Evolutionary conservation across 2,888 invertebrate genomes (phyloP), one percentile per base, ranked within the genome.

Genomic region (Pseudanteris insignis): DNA sequence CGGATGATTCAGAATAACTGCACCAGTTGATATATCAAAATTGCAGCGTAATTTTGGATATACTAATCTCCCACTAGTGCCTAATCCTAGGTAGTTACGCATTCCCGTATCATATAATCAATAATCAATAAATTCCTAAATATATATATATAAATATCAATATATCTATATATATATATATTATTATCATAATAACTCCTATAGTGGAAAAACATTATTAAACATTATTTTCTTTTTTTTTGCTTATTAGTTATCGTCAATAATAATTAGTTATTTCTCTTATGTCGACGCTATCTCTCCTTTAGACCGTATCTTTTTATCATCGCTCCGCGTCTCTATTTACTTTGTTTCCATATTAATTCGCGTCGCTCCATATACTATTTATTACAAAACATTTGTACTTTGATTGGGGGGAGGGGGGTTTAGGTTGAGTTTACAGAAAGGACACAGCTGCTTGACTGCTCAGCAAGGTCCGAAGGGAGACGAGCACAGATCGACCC

Each of bases 311-410:
- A 40, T 44, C 21, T 24, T 24, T 40, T 55, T 48, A 37, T 53
- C 25, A 41, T 43, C 32, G 46, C 51, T 43, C 55, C 50, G 63
- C 51, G 58, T 48, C 61, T 37, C 63, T 67, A 63, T 54, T 60
- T 59, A 57, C 43, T 59, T 59, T 67, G 51, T 64, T 46, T 65
- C 67, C 67, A 67, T 63, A 66, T 69, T 71, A 70, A 70, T 73
- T 33, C 41, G 38, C 67, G 68, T 73, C 72, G 68, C 71, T 75
- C 72, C 70, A 74, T 76, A 76, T 74, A 76, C 70, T 75, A 74
- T 73, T 75, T 70, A 72, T 76, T 75, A 75, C 70, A 72, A 72
- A 77, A 74, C 53, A 79, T 79, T 79, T 79, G 79, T 79, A 79
- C 79, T 79, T 72, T 78, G 72, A 75, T 74, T 65, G 71, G 62